phyloP scores from a whole-genome alignment of 1,140 invertebrate species.

The Zaprionus kolodkinae region DNA sequence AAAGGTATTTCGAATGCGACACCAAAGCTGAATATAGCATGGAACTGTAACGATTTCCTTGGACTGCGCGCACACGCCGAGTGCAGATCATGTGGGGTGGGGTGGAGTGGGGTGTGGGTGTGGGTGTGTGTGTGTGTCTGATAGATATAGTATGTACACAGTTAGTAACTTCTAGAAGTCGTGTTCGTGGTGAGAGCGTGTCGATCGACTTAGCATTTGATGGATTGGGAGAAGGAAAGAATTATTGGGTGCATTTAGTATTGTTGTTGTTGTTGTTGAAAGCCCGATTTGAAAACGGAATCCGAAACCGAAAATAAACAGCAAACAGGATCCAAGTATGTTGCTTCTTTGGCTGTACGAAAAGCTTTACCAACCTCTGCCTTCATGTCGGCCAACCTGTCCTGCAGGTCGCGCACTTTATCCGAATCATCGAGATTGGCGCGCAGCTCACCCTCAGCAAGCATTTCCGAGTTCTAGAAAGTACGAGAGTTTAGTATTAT shows the following conservation, averaged over 20 bases:
- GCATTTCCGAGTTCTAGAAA: slow-evolving; percentile 94
- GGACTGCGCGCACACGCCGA: neutral
- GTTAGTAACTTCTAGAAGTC: slow-evolving; percentile 19
- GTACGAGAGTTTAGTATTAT: no score
- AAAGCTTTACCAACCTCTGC: slow-evolving; percentile 90
- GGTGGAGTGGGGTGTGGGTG: neutral
- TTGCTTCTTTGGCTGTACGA: neutral
- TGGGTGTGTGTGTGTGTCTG: neutral
- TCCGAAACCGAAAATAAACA: slow-evolving; percentile 43
- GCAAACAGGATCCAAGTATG: slow-evolving; percentile 23
- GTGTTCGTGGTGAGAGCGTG: neutral
- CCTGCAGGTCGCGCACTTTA: slow-evolving; percentile 93
- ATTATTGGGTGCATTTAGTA: slow-evolving; percentile 3
- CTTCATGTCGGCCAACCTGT: slow-evolving; percentile 95
- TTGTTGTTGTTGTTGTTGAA: neutral
- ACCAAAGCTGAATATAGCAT: slow-evolving; percentile 33
- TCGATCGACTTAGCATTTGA: neutral
- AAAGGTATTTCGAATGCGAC: slow-evolving; percentile 35
- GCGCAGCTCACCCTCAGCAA: slow-evolving; percentile 93
- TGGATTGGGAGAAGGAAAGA: neutral
- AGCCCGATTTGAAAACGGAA: neutral
- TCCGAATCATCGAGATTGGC: slow-evolving; percentile 93
- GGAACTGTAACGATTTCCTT: slow-evolving; percentile 9
- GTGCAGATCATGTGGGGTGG: neutral
- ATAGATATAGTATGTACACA: slow-evolving; percentile 27